Conservation (phyloP, 1,140 invertebrate genomes). For the Drosophila mojavensis region DNA sequence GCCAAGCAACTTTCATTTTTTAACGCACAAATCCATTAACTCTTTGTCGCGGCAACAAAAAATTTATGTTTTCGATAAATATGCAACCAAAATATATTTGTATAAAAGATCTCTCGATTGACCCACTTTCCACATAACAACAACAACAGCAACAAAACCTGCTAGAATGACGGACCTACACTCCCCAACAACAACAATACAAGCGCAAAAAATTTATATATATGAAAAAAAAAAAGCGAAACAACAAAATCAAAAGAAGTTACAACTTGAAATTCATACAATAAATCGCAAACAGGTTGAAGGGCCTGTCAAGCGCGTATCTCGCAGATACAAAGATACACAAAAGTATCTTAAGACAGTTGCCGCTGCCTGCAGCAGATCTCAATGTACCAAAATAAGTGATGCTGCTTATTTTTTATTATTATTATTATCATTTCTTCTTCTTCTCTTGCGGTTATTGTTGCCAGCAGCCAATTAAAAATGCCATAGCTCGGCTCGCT, state of each 20-base stretch:
- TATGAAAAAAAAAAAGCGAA: neutral
- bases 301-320: slow-evolving; percentile 30
- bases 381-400: slow-evolving; percentile 4
- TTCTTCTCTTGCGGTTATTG: neutral
- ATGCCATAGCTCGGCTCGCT: neutral
- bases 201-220: slow-evolving; percentile 27
- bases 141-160: slow-evolving; percentile 22
- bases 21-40: slow-evolving; percentile 48
- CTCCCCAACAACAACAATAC: slow-evolving; percentile 8
- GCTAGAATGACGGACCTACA: slow-evolving; percentile 35
- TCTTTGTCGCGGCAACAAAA: slow-evolving; percentile 30
- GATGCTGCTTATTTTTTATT: slow-evolving; percentile 5
- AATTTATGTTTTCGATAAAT: slow-evolving; percentile 46
- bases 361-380: neutral
- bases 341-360: slow-evolving; percentile 19
- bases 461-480: slow-evolving; percentile 10
- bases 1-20: slow-evolving; percentile 54
- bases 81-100: slow-evolving; percentile 52
- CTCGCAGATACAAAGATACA: slow-evolving; percentile 26
- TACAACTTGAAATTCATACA: slow-evolving; percentile 47
- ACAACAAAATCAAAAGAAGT: slow-evolving; percentile 45
- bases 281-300: slow-evolving; percentile 52
- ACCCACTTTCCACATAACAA: slow-evolving; percentile 53
- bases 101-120: slow-evolving; percentile 57
- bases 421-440: slow-evolving; percentile 1